A percentile compares a stretch with the other conserved stretches of the same genome.
These are phyloP conservation scores for Linepithema humile DNA, from an alignment of 1,140 invertebrate genomes.

Conservation along the genomic window DNA sequence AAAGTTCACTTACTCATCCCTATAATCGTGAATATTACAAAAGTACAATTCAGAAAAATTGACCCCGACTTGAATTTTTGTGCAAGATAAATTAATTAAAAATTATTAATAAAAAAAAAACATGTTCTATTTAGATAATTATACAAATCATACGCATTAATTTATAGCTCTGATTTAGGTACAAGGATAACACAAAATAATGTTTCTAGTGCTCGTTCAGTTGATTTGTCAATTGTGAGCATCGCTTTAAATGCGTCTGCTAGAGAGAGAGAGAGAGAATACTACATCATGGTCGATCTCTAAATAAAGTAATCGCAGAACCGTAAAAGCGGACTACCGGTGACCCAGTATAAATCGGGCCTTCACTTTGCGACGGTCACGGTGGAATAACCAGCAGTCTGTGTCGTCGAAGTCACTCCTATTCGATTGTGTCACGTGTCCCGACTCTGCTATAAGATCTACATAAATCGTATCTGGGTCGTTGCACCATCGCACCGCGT, in stretches of 20 bases:
- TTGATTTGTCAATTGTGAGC: not conserved
- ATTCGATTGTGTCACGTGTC: constrained; percentile 8
- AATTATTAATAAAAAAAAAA: not conserved
- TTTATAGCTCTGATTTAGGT: not conserved
- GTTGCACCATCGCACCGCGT: constrained; percentile 26
- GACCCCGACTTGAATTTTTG: too few relatives aligned
- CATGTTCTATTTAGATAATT: not conserved
- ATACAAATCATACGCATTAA: not conserved
- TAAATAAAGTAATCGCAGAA: constrained; percentile 53
- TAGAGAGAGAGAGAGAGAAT: too few relatives aligned
- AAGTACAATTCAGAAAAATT: not conserved
- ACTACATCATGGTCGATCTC: constrained; percentile 29
- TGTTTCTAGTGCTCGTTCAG: not conserved
- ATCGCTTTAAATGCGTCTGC: constrained; percentile 11
- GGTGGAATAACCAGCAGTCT: constrained; percentile 28
- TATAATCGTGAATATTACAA: constrained; percentile 3
- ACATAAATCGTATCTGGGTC: constrained; percentile 42
- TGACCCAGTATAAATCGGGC: constrained; percentile 63
- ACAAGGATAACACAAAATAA: not conserved
- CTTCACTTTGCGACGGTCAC: constrained; percentile 53
- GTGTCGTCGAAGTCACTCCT: constrained; percentile 32
- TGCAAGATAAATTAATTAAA: not conserved
- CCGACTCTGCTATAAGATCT: not conserved
- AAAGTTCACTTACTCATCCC: too few relatives aligned
- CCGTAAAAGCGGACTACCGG: constrained; percentile 57